A percentile compares a stretch with the other conserved stretches of the same genome.
phyloP scores from a whole-genome alignment of 2,113 vertebrate species.

The Cavia porcellus region DNA sequence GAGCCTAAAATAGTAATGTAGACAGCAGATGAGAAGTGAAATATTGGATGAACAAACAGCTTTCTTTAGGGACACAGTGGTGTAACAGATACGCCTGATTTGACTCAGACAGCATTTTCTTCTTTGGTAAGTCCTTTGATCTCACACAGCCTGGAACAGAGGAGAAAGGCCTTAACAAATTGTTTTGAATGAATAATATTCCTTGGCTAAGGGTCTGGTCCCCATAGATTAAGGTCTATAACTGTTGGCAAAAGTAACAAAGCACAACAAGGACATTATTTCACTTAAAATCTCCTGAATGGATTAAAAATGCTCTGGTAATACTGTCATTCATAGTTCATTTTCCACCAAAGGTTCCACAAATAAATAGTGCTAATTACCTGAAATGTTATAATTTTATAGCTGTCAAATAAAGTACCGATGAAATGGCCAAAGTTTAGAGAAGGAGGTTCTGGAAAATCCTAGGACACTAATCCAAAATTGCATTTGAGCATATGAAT shows the following conservation, averaged over 20 bases:
- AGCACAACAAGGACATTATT: neutral
- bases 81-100: neutral
- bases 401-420: slow-evolving; percentile 9
- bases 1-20: neutral
- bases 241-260: neutral
- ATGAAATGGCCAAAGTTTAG: neutral
- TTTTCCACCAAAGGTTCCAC: slow-evolving; percentile 36
- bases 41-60: neutral
- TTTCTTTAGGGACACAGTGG: neutral
- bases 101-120: neutral
- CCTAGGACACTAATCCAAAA: neutral
- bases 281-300: neutral
- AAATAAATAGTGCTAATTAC: slow-evolving; percentile 36
- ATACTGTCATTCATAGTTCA: neutral
- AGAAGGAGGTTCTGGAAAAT: neutral
- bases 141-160: neutral
- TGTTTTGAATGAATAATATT: neutral
- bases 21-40: neutral
- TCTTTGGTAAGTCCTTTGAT: neutral
- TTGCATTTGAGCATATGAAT: neutral
- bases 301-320: neutral
- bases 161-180: neutral
- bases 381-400: neutral
- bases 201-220: neutral
- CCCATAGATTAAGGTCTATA: neutral